These are phyloP conservation scores for Merops nubicus DNA, from an alignment of 2,113 vertebrate genomes.

Conservation along the genomic window DNA sequence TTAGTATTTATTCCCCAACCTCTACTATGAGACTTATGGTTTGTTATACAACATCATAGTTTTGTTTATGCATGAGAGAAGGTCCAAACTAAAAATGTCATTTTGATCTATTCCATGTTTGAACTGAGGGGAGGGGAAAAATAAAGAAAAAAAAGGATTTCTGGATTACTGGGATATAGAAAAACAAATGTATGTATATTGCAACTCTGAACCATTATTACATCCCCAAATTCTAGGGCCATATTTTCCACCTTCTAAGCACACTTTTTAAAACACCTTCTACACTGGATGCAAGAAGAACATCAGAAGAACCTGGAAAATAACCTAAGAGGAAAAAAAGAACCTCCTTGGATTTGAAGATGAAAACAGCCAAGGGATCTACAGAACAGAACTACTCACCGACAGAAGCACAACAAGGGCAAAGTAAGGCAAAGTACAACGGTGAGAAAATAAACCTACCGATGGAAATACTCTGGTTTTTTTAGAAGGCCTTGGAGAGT, in stretches of 20 bases:
- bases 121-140: not conserved
- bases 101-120: not conserved
- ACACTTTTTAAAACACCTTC: not conserved
- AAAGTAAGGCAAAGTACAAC: not conserved
- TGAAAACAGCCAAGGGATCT: not conserved
- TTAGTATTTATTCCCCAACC: not conserved
- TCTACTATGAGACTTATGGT: not conserved
- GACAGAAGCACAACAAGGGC: fast-evolving
- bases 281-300: not conserved
- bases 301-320: not conserved
- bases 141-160: not conserved
- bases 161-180: not conserved
- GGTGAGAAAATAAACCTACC: not conserved
- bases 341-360: not conserved
- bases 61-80: not conserved
- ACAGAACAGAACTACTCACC: not conserved
- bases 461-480: not conserved
- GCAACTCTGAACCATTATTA: not conserved
- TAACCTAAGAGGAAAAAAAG: not conserved
- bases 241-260: not conserved
- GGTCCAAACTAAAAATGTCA: not conserved
- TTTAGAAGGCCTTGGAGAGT: not conserved
- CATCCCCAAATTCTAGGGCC: not conserved
- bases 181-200: not conserved
- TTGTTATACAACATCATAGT: not conserved